phyloP scores from a whole-genome alignment of 2,888 invertebrate species.

The Margaritifera margaritifera region DNA sequence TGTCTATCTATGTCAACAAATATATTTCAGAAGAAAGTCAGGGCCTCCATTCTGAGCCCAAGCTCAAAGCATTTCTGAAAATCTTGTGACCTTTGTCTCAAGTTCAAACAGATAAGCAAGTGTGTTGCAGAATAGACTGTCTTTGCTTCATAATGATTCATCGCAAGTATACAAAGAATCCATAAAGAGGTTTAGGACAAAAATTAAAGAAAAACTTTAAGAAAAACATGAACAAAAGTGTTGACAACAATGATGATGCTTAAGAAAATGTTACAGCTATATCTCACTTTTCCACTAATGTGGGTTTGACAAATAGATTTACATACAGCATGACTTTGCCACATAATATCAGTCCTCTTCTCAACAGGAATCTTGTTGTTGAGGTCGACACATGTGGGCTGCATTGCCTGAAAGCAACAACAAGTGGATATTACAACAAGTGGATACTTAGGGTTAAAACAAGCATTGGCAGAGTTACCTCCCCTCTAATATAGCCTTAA shows the following conservation, averaged over 20 bases:
- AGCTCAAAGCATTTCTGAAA: no score
- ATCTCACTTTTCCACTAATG: not conserved
- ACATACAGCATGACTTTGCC: slow-evolving; percentile 58
- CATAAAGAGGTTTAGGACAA: not conserved
- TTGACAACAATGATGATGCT: not conserved
- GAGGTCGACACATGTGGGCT: slow-evolving; percentile 56
- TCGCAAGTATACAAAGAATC: no score
- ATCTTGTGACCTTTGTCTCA: no score
- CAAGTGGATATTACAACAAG: not conserved
- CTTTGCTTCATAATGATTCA: no score
- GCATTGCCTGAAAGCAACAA: slow-evolving; percentile 41
- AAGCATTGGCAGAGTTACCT: no score
- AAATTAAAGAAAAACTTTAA: not conserved
- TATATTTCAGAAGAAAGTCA: no score
- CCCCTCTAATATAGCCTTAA: no score
- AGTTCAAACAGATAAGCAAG: no score
- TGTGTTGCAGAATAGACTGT: no score
- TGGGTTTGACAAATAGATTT: not conserved
- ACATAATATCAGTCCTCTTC: slow-evolving; percentile 50
- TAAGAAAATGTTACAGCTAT: not conserved
- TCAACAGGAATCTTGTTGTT: slow-evolving; percentile 50
- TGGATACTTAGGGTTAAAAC: no score
- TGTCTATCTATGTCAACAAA: no score
- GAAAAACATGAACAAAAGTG: not conserved
- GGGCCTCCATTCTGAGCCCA: no score